These are phyloP conservation scores for Ginglymostoma cirratum DNA, from an alignment of 2,113 vertebrate genomes.

Conservation along the genomic window DNA sequence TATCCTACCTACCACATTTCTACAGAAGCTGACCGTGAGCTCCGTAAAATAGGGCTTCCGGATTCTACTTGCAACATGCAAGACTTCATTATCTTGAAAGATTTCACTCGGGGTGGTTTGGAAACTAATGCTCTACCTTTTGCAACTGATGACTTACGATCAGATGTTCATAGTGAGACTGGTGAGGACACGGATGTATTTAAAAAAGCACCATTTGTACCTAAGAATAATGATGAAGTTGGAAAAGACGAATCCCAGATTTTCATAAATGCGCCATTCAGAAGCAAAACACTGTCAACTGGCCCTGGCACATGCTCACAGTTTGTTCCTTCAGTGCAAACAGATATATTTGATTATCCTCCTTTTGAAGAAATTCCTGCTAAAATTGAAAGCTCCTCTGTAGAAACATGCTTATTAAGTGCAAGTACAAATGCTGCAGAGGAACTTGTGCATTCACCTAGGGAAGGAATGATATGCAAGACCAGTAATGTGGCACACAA, in stretches of 20 bases:
- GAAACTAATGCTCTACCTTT: background rate
- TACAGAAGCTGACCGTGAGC: background rate
- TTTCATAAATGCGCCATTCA: background rate
- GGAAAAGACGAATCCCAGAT: background rate
- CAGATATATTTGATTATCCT: background rate
- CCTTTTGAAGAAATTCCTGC: background rate
- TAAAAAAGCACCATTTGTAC: constrained; percentile 5
- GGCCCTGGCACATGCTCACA: too few species aligned
- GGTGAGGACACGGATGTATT: background rate
- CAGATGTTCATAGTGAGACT: background rate
- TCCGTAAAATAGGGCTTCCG: background rate
- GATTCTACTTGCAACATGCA: background rate
- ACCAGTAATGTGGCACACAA: background rate
- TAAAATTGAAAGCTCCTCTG: background rate
- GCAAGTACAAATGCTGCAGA: background rate
- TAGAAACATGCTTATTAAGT: background rate
- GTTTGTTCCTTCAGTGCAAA: background rate
- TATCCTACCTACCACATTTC: background rate
- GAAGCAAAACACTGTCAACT: background rate
- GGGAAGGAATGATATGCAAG: background rate
- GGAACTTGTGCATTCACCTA: background rate
- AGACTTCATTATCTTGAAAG: background rate
- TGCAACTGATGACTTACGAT: background rate
- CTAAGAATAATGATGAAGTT: background rate
- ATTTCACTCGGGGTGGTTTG: background rate